Conservation (phyloP, 2,797 vertebrate species). For the Echeneis naucrates region DNA sequence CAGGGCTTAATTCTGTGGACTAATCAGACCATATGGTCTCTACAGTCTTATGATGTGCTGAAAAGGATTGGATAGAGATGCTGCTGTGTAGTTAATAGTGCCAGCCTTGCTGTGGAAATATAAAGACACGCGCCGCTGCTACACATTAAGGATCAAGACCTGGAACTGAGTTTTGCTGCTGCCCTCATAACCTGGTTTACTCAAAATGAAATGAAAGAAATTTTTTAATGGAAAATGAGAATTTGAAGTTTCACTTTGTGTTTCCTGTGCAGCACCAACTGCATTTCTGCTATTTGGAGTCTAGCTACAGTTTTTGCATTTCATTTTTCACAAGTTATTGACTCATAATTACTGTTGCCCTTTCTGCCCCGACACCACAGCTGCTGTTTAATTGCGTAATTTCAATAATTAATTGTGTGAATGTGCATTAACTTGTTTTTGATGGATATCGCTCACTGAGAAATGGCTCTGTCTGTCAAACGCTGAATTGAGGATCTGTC, state of each 20-base stretch:
- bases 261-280: neutral
- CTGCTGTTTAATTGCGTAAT: constrained; percentile 63
- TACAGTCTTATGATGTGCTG: constrained; percentile 71
- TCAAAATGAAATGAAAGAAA: constrained; percentile 25
- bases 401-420: constrained; percentile 70
- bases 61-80: constrained; percentile 63
- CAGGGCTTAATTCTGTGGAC: constrained; percentile 70
- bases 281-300: constrained; percentile 13
- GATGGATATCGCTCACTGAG: constrained; percentile 67
- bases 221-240: neutral
- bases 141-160: constrained; percentile 61
- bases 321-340: constrained; percentile 55
- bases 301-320: constrained; percentile 13
- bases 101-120: constrained; percentile 47
- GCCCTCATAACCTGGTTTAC: constrained; percentile 24
- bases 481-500: constrained; percentile 53
- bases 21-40: constrained; percentile 80
- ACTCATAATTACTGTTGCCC: constrained; percentile 68
- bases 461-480: constrained; percentile 61
- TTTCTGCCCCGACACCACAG: constrained; percentile 58
- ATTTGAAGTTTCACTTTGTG: neutral
- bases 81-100: constrained; percentile 51
- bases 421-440: constrained; percentile 48
- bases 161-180: constrained; percentile 37
- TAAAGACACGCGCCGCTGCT: constrained; percentile 42